These are phyloP conservation scores for Alloplasta piceator DNA, from an alignment of 2,888 invertebrate genomes.

Conservation along the genomic window DNA sequence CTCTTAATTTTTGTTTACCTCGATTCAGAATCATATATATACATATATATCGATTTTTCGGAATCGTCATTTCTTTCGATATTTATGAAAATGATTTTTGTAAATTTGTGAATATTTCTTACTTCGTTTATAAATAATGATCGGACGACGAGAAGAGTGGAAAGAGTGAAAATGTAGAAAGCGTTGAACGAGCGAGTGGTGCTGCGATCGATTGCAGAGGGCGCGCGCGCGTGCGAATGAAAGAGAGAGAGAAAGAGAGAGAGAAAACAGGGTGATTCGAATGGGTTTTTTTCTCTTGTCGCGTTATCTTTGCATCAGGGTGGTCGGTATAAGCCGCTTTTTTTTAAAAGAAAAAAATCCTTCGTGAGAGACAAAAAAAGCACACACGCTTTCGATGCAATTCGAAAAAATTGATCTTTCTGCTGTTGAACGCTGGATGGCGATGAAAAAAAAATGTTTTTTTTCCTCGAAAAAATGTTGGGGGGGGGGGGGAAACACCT, in stretches of 20 bases:
- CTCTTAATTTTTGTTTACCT: slow-evolving; percentile 31
- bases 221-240: slow-evolving; percentile 9
- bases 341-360: neutral
- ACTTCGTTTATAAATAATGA: slow-evolving; percentile 10
- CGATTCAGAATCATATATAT: slow-evolving; percentile 1
- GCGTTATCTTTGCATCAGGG: slow-evolving; percentile 47
- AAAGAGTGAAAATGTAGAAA: slow-evolving; percentile 29
- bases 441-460: slow-evolving; percentile 32
- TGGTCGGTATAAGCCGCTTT: slow-evolving; percentile 56
- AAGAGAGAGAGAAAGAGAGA: neutral
- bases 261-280: slow-evolving; percentile 41
- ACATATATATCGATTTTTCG: slow-evolving; percentile 13
- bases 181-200: slow-evolving; percentile 25
- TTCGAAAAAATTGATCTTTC: slow-evolving; percentile 64
- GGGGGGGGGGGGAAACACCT: slow-evolving; percentile 71
- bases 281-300: slow-evolving; percentile 31
- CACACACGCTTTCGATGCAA: slow-evolving; percentile 64
- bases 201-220: slow-evolving; percentile 18
- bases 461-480: neutral
- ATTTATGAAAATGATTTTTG: slow-evolving; percentile 29
- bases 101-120: neutral
- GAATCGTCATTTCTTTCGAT: slow-evolving; percentile 22
- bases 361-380: slow-evolving; percentile 35
- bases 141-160: slow-evolving; percentile 31
- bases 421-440: slow-evolving; percentile 56